Conservation (phyloP, 2,797 vertebrate genomes). For the Coranthus polyacanthus region DNA sequence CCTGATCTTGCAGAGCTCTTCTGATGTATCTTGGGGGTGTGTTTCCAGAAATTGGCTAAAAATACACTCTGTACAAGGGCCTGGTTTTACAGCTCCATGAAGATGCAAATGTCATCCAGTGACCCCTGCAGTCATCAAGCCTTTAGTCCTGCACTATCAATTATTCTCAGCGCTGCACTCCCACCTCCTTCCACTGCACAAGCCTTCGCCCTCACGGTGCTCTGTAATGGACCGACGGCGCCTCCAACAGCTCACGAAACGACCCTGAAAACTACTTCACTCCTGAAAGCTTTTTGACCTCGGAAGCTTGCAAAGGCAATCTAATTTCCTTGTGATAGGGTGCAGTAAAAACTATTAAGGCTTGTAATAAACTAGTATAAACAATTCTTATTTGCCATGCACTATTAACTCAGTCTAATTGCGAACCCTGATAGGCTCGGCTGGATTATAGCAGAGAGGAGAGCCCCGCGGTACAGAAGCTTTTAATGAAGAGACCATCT, state of each 20-base stretch:
- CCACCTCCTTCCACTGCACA: not conserved
- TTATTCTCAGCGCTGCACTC: not conserved
- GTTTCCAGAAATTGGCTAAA: not conserved
- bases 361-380: conserved; percentile 84
- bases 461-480: conserved; percentile 68
- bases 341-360: conserved; percentile 82
- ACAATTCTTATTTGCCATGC: conserved; percentile 82
- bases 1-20: too few relatives aligned
- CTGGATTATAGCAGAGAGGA: conserved; percentile 65
- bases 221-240: conserved; percentile 23
- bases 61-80: not conserved
- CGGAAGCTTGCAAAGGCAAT: conserved; percentile 79
- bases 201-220: conserved; percentile 11
- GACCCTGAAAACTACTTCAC: conserved; percentile 65
- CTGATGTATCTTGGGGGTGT: too few relatives aligned
- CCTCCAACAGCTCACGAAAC: conserved; percentile 37
- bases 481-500: conserved; percentile 84
- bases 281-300: conserved; percentile 75
- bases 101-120: conserved; percentile 21
- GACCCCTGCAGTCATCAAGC: conserved; percentile 25
- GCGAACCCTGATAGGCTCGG: conserved; percentile 72
- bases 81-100: conserved; percentile 1
- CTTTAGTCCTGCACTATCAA: conserved; percentile 14
- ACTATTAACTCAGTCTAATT: conserved; percentile 82
- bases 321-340: conserved; percentile 75